Percentiles rank a stretch among this genome's conserved stretches.
Evolutionary conservation across 2,888 invertebrate genomes (phyloP).

Genomic region (Metallyticus violacea): DNA sequence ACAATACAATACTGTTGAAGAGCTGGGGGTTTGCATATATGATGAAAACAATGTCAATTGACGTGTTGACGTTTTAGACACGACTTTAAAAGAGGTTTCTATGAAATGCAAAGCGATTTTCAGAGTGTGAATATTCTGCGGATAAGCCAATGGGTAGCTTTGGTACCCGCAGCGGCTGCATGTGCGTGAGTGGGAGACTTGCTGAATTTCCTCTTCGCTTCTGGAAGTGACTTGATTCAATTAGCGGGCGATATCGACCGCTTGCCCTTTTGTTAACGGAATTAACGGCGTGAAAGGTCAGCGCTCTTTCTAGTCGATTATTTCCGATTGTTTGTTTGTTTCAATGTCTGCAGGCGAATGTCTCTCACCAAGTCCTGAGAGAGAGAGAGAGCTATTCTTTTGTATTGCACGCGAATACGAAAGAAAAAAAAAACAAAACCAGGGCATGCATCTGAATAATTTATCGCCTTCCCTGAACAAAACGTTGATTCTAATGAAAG

Average conservation of each 20-base stretch:
- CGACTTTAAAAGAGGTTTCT: no score
- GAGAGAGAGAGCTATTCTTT: no score
- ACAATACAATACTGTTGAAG: no score
- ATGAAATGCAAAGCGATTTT: background rate
- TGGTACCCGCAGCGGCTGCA: no score
- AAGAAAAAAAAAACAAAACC: no score
- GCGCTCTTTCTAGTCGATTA: background rate
- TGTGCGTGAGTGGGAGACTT: background rate
- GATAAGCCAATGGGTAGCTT: background rate
- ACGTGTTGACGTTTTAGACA: no score
- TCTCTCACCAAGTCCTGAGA: no score
- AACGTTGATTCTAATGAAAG: no score
- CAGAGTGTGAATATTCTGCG: background rate
- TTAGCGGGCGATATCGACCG: background rate
- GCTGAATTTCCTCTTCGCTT: background rate
- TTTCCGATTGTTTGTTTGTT: background rate
- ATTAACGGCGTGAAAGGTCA: background rate
- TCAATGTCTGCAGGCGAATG: background rate
- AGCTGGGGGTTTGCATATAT: no score
- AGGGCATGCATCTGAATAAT: background rate
- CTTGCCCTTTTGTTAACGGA: background rate
- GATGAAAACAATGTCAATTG: no score
- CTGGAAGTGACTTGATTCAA: background rate
- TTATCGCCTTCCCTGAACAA: background rate
- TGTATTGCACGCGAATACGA: background rate